Conservation (phyloP, 2,113 vertebrate genomes). For the Saccopteryx bilineata region DNA sequence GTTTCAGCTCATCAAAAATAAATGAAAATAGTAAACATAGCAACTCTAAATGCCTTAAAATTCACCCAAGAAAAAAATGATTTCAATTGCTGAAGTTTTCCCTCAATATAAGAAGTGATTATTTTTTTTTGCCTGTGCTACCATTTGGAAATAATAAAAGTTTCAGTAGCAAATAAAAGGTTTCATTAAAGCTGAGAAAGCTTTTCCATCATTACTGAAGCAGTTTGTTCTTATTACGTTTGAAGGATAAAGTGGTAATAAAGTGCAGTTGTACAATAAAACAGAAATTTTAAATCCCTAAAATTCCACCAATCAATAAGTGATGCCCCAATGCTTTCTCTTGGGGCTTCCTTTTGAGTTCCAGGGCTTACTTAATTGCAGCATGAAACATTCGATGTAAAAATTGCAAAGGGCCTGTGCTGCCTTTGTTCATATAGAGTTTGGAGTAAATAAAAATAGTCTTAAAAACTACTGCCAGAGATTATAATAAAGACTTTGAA, state of each 20-base stretch:
- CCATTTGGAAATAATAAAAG: conserved; percentile 76
- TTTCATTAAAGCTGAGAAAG: conserved; percentile 70
- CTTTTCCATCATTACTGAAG: conserved; percentile 61
- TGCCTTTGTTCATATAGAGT: conserved; percentile 62
- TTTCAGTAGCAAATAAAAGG: conserved; percentile 68
- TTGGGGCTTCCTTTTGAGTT: conserved; percentile 4
- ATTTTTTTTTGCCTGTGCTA: conserved; percentile 67
- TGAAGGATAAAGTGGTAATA: conserved; percentile 67
- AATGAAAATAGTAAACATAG: conserved; percentile 27
- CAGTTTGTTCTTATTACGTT: conserved; percentile 65
- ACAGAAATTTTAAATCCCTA: not conserved
- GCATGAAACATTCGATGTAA: conserved; percentile 58
- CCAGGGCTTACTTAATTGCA: conserved; percentile 65
- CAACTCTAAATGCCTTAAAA: conserved; percentile 19
- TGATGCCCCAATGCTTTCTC: conserved; percentile 28
- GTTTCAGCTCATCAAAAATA: conserved; percentile 45
- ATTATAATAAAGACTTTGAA: conserved; percentile 53
- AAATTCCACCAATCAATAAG: not conserved
- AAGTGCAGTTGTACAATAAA: conserved; percentile 55
- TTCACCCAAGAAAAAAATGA: conserved; percentile 51
- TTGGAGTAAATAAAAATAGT: conserved; percentile 66
- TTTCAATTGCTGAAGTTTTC: conserved; percentile 57
- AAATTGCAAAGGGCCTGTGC: not conserved
- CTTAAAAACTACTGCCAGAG: conserved; percentile 54
- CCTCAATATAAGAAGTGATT: conserved; percentile 54